Base-by-base conservation (phyloP, 1,140 invertebrate species). In the Trypoxylus dichotomus region DNA sequence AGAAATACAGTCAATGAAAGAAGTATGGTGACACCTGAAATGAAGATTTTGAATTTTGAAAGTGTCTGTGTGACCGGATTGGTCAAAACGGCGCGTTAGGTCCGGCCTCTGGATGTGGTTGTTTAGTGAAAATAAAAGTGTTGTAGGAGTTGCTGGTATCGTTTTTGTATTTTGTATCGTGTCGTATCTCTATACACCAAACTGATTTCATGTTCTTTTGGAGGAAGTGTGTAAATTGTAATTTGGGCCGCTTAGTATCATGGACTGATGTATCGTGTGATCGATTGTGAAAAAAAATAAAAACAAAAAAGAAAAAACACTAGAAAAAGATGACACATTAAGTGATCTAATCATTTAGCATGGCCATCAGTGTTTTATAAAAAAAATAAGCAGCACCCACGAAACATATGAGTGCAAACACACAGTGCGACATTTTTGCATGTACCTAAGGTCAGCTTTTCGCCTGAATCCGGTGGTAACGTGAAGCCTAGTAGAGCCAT, bases 1-100 rank as follows among this genome's bases (percentile, higher is more conserved):
- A 96, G 92, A 93, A 99, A 99, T 87, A 99, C 97, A 89, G 97
- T 98, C 91, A 99, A 92, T 88, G 97, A 98, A 88, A 99, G 94
- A 87, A 99, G 93, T 88, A 99, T 99, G 87, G 97, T 99, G 88
- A 99, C 97, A 90, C 97, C 96, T 98, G 93, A 86, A 87, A 88
- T 81, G 78, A 84, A 84, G 81, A 83, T 83, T 82, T 81, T 80
- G 58, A 81, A 77, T 83, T 83, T 81, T 83, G 82, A 82, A 79
- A 77, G 81, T 82, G 81, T 82, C 76, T 80, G 77, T 76, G 77
- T 75, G n/a, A n/a, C 73, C 77, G 77, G 15, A 24, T 42, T 63
- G n/a, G 72, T 41, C 43, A 77, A 32, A 24, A 68, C 76, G 27
- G 72, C n/a, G n/a, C n/a, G n/a, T n/a, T n/a, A n/a, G 77, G 42